Evolutionary conservation across 2,888 invertebrate genomes (phyloP).

Genomic region (Sicus ferrugineus): DNA sequence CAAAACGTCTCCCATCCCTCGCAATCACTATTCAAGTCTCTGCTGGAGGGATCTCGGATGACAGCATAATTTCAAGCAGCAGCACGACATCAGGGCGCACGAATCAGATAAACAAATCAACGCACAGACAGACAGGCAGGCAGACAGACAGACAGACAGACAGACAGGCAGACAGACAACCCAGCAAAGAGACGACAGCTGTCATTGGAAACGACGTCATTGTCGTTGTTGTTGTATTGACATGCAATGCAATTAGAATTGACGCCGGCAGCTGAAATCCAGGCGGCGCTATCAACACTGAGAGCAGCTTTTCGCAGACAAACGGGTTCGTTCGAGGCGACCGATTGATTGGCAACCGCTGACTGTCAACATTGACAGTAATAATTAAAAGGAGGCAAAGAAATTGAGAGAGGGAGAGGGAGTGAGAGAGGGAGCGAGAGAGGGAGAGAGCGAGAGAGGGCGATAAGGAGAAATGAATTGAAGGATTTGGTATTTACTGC

Average conservation of each 20-base stretch:
- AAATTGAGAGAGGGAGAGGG: background rate
- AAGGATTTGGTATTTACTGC: no score
- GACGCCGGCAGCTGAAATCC: background rate
- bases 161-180: background rate
- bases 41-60: background rate
- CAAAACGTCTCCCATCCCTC: background rate
- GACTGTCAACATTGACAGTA: background rate
- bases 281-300: background rate
- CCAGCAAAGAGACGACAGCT: background rate
- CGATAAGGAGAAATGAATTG: background rate
- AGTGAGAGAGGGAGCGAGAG: background rate
- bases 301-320: background rate
- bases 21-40: background rate
- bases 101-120: background rate
- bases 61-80: no score
- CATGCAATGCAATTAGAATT: slow-evolving; percentile 9
- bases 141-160: background rate
- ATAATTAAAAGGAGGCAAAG: background rate
- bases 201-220: background rate
- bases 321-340: background rate
- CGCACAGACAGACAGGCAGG: background rate
- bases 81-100: background rate
- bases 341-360: background rate
- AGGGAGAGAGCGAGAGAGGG: background rate
- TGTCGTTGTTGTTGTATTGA: slow-evolving; percentile 8